Base-by-base conservation (phyloP, 1,140 invertebrate species). In the Apis dorsata region DNA sequence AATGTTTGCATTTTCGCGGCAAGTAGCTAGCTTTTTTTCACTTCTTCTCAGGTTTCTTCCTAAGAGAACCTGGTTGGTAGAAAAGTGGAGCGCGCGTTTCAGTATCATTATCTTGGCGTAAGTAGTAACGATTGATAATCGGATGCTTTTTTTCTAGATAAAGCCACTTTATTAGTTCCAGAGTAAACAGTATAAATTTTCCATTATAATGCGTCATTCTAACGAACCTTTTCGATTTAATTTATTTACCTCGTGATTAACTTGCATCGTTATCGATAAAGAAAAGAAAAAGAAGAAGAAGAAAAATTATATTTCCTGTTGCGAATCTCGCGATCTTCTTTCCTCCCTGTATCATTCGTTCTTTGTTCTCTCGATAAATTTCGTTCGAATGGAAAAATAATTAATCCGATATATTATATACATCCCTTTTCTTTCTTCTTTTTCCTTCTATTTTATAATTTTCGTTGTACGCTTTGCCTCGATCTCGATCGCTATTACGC, bases 161-260 rank as follows among this genome's bases (percentile, higher is more conserved):
- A 87, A 77, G 34, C n/a, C 57, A 68, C 68, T 81, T 69, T 80
- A 80, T 68, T 81, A 86, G 70, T 72, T 63, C 60, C 60, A 68
- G 55, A 76, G 81, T 62, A 83, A 81, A 77, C 53, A 80, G 62
- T 21, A 69, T 84, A 87, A 86, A 87, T 87, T 84, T 87, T 87
- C 78, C 82, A 65, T 63, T 87, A 70, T 69, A 60, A 65, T 55
- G 62, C 70, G 69, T 68, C 65, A 62, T 69, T 71, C 51, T 68
- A 75, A 81, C 55, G 71, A 81, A 71, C 49, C 59, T 49, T 34
- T 55, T 17, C 49, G 44, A 53, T 19, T 57, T 60, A 77, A 79
- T 83, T 59, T 79, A 79, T 72, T 82, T 77, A 76, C 55, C 21
- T 4, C 65, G 55, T 65, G 77, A 82, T 69, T 77, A 77, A 69